Conservation (phyloP, 2,888 invertebrate genomes). For the Xanthia togata region DNA sequence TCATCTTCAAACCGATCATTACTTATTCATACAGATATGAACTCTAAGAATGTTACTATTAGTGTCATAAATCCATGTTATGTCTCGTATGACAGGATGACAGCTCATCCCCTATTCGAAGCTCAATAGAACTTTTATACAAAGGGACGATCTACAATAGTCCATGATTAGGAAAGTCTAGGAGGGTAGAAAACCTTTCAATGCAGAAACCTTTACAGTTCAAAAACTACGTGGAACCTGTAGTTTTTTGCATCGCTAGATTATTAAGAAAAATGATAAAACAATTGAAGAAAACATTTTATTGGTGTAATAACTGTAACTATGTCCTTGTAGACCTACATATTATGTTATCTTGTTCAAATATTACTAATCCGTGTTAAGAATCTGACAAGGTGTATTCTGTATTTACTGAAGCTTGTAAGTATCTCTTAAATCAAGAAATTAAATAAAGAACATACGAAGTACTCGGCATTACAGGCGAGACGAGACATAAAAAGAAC, state of each 20-base stretch:
- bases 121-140: constrained; percentile 18
- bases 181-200: constrained; percentile 13
- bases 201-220: neutral
- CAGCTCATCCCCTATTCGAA: constrained; percentile 26
- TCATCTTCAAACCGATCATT: constrained; percentile 32
- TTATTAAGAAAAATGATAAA: constrained; percentile 9
- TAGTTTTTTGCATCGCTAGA: neutral
- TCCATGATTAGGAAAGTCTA: constrained; percentile 20
- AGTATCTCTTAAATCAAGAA: neutral
- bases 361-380: constrained; percentile 38
- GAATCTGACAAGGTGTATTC: constrained; percentile 5
- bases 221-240: neutral
- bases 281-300: constrained; percentile 4
- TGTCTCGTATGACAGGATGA: constrained; percentile 18
- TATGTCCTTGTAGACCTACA: constrained; percentile 15
- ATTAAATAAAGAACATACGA: constrained; percentile 10
- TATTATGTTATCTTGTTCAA: constrained; percentile 46
- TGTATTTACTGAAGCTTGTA: constrained; percentile 22
- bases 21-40: constrained; percentile 28
- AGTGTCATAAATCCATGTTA: constrained; percentile 15
- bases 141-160: constrained; percentile 41
- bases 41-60: constrained; percentile 14
- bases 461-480: neutral
- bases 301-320: constrained; percentile 1
- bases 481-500: constrained; percentile 16